These are phyloP conservation scores for Rhinogobius similis DNA, from an alignment of 2,113 vertebrate species.

Conservation along the genomic window DNA sequence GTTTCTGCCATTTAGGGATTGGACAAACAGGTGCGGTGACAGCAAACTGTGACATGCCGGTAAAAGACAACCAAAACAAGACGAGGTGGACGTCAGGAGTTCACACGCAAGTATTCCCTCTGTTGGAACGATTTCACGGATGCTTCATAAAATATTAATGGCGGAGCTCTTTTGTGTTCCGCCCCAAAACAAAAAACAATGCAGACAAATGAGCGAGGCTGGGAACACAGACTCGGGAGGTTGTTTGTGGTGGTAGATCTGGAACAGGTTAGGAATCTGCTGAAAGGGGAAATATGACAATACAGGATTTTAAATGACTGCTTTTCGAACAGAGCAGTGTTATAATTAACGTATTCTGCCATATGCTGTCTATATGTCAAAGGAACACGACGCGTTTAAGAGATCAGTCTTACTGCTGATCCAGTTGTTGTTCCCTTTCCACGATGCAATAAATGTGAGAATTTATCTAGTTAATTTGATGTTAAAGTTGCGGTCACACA, in stretches of 20 bases:
- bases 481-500: too few relatives aligned
- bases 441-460: too few relatives aligned
- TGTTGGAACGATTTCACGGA: constrained; percentile 57
- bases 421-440: too few relatives aligned
- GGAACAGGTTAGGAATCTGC: neutral
- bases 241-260: neutral
- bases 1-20: constrained; percentile 20
- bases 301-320: neutral
- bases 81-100: constrained; percentile 47
- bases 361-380: neutral
- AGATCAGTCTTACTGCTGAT: too few relatives aligned
- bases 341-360: neutral
- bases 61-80: constrained; percentile 28
- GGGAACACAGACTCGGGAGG: constrained; percentile 7
- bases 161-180: constrained; percentile 54
- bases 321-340: neutral
- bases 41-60: constrained; percentile 18
- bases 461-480: too few relatives aligned
- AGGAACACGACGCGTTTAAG: too few relatives aligned
- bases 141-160: constrained; percentile 71
- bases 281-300: neutral
- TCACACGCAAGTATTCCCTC: constrained; percentile 57
- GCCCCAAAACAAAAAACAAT: constrained; percentile 54
- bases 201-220: constrained; percentile 39
- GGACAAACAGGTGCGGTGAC: constrained; percentile 54